Percentiles rank a stretch among this genome's conserved stretches.
Evolutionary conservation across 2,113 vertebrate species (phyloP).

Genomic region (Psittacara wagleri): DNA sequence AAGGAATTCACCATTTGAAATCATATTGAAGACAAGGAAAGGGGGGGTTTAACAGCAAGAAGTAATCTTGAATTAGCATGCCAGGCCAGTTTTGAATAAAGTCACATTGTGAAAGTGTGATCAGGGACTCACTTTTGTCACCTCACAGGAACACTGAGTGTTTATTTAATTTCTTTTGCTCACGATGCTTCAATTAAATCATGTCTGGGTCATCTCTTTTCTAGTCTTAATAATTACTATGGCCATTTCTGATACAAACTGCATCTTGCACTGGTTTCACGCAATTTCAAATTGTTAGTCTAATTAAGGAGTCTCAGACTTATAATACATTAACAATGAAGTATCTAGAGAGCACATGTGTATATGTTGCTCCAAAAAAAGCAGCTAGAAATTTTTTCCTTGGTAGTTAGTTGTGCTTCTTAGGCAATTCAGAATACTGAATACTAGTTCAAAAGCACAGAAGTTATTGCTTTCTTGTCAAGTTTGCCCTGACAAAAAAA

Average conservation of each 20-base stretch:
- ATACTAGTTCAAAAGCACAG: not conserved
- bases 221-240: not conserved
- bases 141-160: not conserved
- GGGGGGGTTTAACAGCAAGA: not conserved
- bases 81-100: not conserved
- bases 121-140: not conserved
- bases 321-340: not conserved
- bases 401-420: not conserved
- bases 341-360: not conserved
- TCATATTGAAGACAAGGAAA: not conserved
- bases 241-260: not conserved
- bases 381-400: not conserved
- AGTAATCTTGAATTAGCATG: not conserved
- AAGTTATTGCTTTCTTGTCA: not conserved
- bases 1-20: not conserved
- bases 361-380: not conserved
- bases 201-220: not conserved
- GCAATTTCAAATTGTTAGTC: not conserved
- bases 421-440: not conserved
- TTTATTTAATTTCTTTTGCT: not conserved
- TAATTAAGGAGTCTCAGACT: not conserved
- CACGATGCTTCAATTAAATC: not conserved
- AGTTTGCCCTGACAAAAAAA: not conserved
- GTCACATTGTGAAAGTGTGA: not conserved
- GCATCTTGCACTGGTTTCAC: not conserved